Percentiles rank a stretch among this genome's conserved stretches.
These are phyloP conservation scores for Nasonia vitripennis DNA, from an alignment of 1,140 invertebrate species.

Conservation along the genomic window DNA sequence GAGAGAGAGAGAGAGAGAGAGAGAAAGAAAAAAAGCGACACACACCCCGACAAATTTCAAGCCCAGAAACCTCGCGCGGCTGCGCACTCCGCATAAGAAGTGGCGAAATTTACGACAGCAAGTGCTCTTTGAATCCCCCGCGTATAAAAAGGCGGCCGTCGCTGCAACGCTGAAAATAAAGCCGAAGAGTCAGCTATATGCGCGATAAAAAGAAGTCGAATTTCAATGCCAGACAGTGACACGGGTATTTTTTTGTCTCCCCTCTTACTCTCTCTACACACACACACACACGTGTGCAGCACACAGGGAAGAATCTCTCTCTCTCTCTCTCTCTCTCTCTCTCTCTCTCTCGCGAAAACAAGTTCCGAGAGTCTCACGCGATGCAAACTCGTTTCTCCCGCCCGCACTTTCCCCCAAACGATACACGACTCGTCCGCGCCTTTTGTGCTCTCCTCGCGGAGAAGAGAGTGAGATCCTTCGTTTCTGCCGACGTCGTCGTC, in stretches of 20 bases:
- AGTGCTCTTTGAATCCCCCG: conserved; percentile 23
- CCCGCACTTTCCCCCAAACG: conserved; percentile 45
- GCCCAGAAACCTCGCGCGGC: neutral
- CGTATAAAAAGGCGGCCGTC: conserved; percentile 2
- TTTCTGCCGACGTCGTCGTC: neutral
- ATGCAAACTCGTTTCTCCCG: conserved; percentile 50
- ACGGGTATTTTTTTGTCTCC: conserved; percentile 35
- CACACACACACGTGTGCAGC: neutral
- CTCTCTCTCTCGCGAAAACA: conserved; percentile 36
- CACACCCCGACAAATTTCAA: neutral
- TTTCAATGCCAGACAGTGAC: conserved; percentile 42
- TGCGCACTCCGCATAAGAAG: neutral
- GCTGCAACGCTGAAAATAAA: conserved; percentile 28
- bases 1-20: no score
- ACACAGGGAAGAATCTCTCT: no score
- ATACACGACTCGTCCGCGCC: neutral
- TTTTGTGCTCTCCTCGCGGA: neutral
- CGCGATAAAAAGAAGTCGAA: conserved; percentile 48
- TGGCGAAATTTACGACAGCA: neutral
- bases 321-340: no score
- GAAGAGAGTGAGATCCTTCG: neutral
- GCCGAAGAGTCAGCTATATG: conserved; percentile 20
- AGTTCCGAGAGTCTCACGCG: conserved; percentile 31
- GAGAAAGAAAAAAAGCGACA: neutral
- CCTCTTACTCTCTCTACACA: neutral